A percentile compares a stretch with the other conserved stretches of the same genome.
phyloP scores from a whole-genome alignment of 1,140 invertebrate species.

The Drosophila sechellia region DNA sequence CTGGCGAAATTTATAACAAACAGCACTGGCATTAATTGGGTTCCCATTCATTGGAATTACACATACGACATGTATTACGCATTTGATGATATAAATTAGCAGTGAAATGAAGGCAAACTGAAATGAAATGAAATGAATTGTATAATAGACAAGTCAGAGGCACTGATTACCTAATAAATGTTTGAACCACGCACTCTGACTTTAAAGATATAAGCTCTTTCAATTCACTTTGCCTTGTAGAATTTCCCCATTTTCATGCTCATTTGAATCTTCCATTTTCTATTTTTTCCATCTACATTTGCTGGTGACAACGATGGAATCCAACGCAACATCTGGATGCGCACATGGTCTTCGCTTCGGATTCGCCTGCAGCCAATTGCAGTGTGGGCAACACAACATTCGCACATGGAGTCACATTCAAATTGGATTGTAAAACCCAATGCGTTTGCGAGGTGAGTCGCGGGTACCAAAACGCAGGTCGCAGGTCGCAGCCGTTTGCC shows the following conservation, averaged over 20 bases:
- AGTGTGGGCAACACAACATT: constrained; percentile 87
- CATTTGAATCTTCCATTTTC: constrained; percentile 47
- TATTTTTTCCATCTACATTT: constrained; percentile 28
- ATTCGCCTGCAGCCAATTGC: constrained; percentile 84
- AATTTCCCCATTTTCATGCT: constrained; percentile 34
- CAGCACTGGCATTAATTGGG: constrained; percentile 52
- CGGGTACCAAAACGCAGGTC: not conserved
- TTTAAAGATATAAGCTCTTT: constrained; percentile 7
- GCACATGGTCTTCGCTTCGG: constrained; percentile 31
- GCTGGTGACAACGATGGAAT: constrained; percentile 45
- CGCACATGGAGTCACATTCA: constrained; percentile 88
- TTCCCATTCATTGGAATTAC: constrained; percentile 34
- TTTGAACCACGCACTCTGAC: not conserved
- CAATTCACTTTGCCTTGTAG: not conserved
- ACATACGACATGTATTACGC: constrained; percentile 46
- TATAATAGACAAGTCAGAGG: constrained; percentile 17
- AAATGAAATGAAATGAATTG: constrained; percentile 22
- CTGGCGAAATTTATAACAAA: constrained; percentile 59
- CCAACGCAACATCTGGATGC: constrained; percentile 20
- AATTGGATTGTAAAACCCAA: constrained; percentile 88
- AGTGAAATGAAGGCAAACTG: constrained; percentile 14
- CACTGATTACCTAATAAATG: not conserved
- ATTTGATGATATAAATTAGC: constrained; percentile 59
- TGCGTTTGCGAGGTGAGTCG: constrained; percentile 88
- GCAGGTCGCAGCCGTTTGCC: not conserved